A percentile compares a stretch with the other conserved stretches of the same genome.
Conservation (phyloP, 2,797 vertebrate species). For the Cyprinodon diabolis region DNA sequence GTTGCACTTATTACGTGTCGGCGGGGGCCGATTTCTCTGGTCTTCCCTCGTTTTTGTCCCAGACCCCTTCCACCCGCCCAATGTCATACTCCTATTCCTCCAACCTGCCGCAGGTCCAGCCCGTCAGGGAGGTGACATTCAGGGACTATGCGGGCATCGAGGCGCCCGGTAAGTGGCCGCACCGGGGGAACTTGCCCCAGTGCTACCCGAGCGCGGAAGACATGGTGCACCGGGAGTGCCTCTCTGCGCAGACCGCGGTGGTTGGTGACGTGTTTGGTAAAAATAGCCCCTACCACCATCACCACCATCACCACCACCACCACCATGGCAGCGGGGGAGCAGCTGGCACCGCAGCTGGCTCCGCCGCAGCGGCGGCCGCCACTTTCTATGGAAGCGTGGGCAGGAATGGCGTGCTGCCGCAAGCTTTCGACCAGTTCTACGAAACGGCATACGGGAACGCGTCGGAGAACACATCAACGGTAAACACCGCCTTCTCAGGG, state of each 20-base stretch:
- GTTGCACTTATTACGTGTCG: conserved; percentile 99
- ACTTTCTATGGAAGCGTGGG: conserved; percentile 97
- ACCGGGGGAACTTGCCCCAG: conserved; percentile 92
- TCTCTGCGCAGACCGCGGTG: conserved; percentile 88
- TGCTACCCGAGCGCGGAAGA: conserved; percentile 95
- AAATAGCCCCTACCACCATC: conserved; percentile 90
- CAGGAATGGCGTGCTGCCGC: conserved; percentile 96
- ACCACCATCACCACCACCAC: conserved; percentile 82
- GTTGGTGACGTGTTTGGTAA: conserved; percentile 97
- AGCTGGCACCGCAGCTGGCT: conserved; percentile 64
- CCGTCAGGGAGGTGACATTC: conserved; percentile 98
- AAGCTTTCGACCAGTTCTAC: conserved; percentile 99
- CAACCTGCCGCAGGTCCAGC: conserved; percentile 98
- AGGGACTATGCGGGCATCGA: conserved; percentile 98
- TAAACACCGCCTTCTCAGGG: conserved; percentile 86
- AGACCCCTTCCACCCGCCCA: conserved; percentile 96
- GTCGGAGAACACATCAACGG: conserved; percentile 84
- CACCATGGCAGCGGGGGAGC: conserved; percentile 56
- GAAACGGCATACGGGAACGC: conserved; percentile 94
- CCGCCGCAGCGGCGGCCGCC: conserved; percentile 88
- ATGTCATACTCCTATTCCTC: conserved; percentile 98
- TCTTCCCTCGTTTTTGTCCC: conserved; percentile 98
- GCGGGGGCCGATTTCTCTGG: conserved; percentile 98
- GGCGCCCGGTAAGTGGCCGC: conserved; percentile 96
- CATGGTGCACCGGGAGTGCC: conserved; percentile 97